phyloP scores from a whole-genome alignment of 2,888 invertebrate genomes.

The Synergus gifuensis region DNA sequence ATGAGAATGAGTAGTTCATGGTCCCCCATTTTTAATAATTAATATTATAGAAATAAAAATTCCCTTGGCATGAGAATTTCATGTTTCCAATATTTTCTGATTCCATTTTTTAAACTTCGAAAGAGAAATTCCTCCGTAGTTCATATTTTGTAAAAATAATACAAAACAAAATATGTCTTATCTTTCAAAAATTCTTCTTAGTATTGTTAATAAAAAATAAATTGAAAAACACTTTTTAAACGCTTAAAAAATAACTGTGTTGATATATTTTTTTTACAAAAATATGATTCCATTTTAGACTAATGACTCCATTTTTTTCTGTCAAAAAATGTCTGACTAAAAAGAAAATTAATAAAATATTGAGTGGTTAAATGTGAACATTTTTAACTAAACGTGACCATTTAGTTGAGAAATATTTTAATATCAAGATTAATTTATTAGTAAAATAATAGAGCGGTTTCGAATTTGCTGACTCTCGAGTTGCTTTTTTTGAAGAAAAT shows the following conservation, averaged over 20 bases:
- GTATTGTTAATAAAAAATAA: neutral
- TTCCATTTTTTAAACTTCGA: neutral
- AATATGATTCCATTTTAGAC: neutral
- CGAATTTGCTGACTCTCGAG: neutral
- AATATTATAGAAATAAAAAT: slow-evolving; percentile 6
- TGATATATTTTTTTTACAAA: neutral
- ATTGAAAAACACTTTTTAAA: neutral
- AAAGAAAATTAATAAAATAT: neutral
- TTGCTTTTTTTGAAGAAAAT: neutral
- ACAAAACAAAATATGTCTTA: neutral
- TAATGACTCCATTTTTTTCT: neutral
- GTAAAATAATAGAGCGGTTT: neutral
- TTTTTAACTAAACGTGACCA: too few species aligned
- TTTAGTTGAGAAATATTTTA: too few species aligned
- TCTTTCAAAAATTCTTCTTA: neutral
- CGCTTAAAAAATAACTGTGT: neutral
- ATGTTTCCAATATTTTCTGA: neutral
- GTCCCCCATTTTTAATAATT: neutral
- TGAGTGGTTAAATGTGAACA: neutral
- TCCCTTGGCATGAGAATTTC: neutral
- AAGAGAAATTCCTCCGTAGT: neutral
- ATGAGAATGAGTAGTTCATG: neutral
- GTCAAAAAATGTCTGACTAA: neutral
- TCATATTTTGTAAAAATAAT: neutral
- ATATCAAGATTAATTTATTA: neutral